A percentile compares a stretch with the other conserved stretches of the same genome.
Conservation (phyloP, 2,113 vertebrate species). For the Suricata suricatta region DNA sequence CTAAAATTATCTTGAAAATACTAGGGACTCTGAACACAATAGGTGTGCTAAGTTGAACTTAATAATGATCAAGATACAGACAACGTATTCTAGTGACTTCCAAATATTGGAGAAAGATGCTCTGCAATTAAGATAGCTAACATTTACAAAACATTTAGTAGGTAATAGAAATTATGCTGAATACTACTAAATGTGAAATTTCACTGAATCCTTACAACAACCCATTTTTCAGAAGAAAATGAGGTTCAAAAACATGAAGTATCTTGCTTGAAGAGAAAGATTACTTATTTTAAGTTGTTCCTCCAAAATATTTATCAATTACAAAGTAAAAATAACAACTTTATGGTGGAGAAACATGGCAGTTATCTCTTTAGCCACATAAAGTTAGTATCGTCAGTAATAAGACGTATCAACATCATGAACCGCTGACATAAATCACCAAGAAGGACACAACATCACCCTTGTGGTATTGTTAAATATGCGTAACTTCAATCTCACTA, state of each 20-base stretch:
- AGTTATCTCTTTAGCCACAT: neutral
- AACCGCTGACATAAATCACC: neutral
- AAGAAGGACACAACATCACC: neutral
- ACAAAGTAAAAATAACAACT: neutral
- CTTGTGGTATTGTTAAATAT: neutral
- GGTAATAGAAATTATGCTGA: neutral
- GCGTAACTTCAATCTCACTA: neutral
- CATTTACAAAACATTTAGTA: neutral
- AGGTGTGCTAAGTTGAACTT: neutral
- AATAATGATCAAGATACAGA: neutral
- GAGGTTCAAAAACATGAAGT: neutral
- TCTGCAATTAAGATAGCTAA: neutral
- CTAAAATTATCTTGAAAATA: neutral
- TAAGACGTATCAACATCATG: neutral
- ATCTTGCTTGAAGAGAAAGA: neutral
- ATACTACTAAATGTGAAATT: neutral
- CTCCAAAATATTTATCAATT: neutral
- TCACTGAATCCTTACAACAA: slow-evolving; percentile 8
- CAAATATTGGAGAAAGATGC: neutral
- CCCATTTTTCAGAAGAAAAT: neutral
- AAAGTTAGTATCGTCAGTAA: neutral
- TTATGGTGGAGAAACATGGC: neutral
- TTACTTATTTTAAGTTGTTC: slow-evolving; percentile 1
- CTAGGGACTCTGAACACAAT: neutral
- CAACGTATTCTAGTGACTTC: neutral